Base-by-base conservation (phyloP, 2,797 vertebrate genomes). In the Jordanella pulchra region DNA sequence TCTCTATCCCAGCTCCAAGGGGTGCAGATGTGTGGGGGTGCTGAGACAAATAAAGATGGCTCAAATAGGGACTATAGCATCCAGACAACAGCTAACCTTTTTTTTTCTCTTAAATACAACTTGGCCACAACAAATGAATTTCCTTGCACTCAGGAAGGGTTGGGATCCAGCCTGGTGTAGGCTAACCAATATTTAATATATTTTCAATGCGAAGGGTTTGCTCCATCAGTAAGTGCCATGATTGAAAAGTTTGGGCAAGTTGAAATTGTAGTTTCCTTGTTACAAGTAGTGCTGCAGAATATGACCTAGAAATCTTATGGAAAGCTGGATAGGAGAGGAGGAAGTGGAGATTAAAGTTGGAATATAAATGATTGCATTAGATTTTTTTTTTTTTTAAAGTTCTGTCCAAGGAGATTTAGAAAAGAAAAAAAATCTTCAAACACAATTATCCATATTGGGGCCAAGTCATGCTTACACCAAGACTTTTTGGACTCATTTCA, bases 51-150 rank as follows among this genome's bases (percentile, higher is more conserved):
- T 78, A 79, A 78, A 79, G 80, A 84, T 72, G 81, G 79, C 78
- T 81, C 81, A 78, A 71, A 71, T 64, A 50, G 84, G 81, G 87
- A 85, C 78, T 12, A 3, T 63, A 54, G 79, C 84, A 78, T 85
- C 81, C 83, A 84, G 72, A 86, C 82, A 87, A 81, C 74, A 71
- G 74, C 77, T 72, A 75, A 69, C 48, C 76, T 39, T 39, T 39
- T n/a, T 69, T 82, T 86, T 79, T 74, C 50, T 71, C 72, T 45
- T 50, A 30, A 78, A 77, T 80, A 87, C 76, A 74, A 77, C 86
- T 87, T 87, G 85, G 82, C 84, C 85, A 78, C 82, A 83, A 82
- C 85, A 90, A 91, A 92, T 93, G 83, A 77, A 92, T 91, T 88
- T 83, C 7, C 75, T 80, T 83, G 85, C 45, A 64, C 82, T 84